Evolutionary conservation across 2,113 vertebrate genomes (phyloP), one percentile per base, ranked within the genome.

Genomic region (Hemibagrus wyckioides): DNA sequence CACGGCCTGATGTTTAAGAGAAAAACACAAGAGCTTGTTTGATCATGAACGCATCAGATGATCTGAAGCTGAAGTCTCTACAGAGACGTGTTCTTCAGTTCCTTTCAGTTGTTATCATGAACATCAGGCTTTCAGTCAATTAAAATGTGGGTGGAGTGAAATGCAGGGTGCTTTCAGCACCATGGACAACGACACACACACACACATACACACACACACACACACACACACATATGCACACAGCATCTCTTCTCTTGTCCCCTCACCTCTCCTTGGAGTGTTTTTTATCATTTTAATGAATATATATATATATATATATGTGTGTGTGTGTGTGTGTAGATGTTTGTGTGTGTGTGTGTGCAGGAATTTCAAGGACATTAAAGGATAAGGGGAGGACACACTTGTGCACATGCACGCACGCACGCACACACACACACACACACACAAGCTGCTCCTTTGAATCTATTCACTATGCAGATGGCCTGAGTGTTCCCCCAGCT

Each of bases 401-500:
- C 65, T 17, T 10, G 13, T 6, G 9, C 61, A n/a, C 28, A 63
- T 28, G n/a, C 61, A 63, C 63, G 17, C 63, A 63, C 61, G n/a
- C 59, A 61, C 59, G 39, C 65, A 67, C 65, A 67, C 63, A 67
- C 63, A 67, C 63, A 67, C 63, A 67, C n/a, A 33, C n/a, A 67
- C 13, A 15, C 63, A 67, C 30, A 56, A 85, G 83, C 82, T 83
- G 57, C 23, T 80, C 4, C 76, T 83, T 80, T 84, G 82, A 80
- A 79, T 86, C 61, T 76, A 86, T 88, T 90, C 61, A 87, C 76
- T 54, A 69, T 54, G 14, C 89, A 90, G 82, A 88, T 88, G 85
- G 81, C 61, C 52, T 19, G 36, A 89, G 75, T 57, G 85, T 54
- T 88, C 67, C 44, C 33, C 44, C 52, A 11, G 9, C 80, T 86